These are phyloP conservation scores for Dendroctonus valens DNA, from an alignment of 1,140 invertebrate genomes.

Conservation along the genomic window DNA sequence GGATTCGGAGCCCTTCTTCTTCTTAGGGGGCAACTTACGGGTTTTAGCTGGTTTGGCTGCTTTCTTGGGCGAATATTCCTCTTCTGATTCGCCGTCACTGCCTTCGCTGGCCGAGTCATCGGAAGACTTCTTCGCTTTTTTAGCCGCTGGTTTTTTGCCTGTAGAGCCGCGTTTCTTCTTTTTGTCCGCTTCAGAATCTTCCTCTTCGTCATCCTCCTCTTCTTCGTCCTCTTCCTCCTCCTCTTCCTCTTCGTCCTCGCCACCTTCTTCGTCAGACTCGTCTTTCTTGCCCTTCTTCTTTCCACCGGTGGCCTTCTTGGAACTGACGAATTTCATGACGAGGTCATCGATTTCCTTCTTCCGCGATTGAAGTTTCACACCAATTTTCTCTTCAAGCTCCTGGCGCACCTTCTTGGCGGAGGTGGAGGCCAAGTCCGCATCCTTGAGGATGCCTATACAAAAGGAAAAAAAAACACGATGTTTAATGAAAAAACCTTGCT, in stretches of 20 bases:
- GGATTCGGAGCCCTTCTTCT: constrained; percentile 72
- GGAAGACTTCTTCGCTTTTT: constrained; percentile 60
- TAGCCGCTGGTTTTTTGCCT: constrained; percentile 55
- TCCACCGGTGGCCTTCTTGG: constrained; percentile 57
- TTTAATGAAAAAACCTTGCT: not conserved
- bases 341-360: constrained; percentile 83
- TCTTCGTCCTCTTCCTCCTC: constrained; percentile 48
- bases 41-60: constrained; percentile 52
- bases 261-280: constrained; percentile 60
- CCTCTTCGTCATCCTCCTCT: constrained; percentile 44
- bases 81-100: constrained; percentile 65
- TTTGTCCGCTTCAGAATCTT: constrained; percentile 58
- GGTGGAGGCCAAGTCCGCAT: constrained; percentile 78
- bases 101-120: constrained; percentile 61
- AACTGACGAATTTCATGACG: constrained; percentile 73
- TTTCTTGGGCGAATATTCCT: constrained; percentile 68
- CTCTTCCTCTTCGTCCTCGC: constrained; percentile 60
- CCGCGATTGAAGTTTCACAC: constrained; percentile 69
- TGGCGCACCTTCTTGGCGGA: constrained; percentile 90
- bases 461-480: not conserved
- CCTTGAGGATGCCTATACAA: constrained; percentile 77
- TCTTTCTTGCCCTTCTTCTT: constrained; percentile 56
- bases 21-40: constrained; percentile 54
- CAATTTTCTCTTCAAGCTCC: constrained; percentile 79
- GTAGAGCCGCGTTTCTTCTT: constrained; percentile 60